Evolutionary conservation across 2,113 vertebrate genomes (phyloP), one percentile per base, ranked within the genome.

Genomic region (Cyprinodon variegatus): DNA sequence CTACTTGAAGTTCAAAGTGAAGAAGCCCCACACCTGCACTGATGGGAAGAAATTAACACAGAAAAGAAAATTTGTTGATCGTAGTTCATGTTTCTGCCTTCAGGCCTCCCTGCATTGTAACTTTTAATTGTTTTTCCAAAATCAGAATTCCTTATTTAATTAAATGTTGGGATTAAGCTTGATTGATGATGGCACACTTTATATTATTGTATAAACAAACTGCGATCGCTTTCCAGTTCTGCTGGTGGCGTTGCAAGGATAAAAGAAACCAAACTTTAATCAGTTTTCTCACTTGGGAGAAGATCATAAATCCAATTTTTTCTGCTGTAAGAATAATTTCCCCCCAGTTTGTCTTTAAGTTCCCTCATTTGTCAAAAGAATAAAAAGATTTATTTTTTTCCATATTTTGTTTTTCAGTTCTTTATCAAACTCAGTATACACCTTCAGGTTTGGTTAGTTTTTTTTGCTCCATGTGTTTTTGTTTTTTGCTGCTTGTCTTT

Each of bases 1-100:
- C 72, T 90, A 84, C 81, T 29, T 87, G 70, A 78, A 93, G 90
- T 93, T 91, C 90, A 95, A 95, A 94, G 88, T 82, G 77, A 87
- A 88, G 69, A 81, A 82, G 82, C 53, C 9, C 79, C 78, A 81
- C 91, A 94, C 91, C 92, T 94, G 93, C 91, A 86, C 83, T 74
- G 84, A 41, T 83, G 88, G 82, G 76, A 73, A 77, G 86, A 77
- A 78, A 69, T 60, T 72, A 81, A 79, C 48, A 60, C 39, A 63
- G 45, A 67, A 68, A 74, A 59, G 60, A 57, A 57, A 62, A 15
- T 0, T 0, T 0, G 14, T 10, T 72, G 76, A 90, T 88, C 86
- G 90, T 57, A 84, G 79, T 80, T 76, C 53, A 77, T 57, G 76
- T 61, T 37, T 5, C 9, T 37, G 29, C 65, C 43, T 36, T 22